Evolutionary conservation across 2,888 invertebrate species (phyloP).

Genomic region (Nephrocerus scutellatus): DNA sequence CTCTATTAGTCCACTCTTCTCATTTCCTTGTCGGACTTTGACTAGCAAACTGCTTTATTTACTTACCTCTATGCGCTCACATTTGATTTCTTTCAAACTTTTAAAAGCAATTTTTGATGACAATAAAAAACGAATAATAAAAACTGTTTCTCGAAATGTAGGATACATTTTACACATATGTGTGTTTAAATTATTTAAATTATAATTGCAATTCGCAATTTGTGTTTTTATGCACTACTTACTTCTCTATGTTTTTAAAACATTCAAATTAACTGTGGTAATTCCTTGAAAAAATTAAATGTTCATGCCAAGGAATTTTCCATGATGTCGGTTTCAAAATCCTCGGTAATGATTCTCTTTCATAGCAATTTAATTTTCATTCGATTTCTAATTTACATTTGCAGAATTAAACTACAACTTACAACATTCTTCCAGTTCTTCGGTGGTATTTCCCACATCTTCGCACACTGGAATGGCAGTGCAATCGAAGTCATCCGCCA

Average conservation of each 20-base stretch:
- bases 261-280: constrained; percentile 48
- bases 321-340: constrained; percentile 50
- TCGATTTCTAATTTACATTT: constrained; percentile 37
- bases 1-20: no score
- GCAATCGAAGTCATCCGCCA: constrained; percentile 52
- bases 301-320: constrained; percentile 87
- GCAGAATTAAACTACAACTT: constrained; percentile 48
- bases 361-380: constrained; percentile 29
- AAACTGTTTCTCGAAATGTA: no score
- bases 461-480: constrained; percentile 36
- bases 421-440: constrained; percentile 49
- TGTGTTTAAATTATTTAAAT: no score
- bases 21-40: no score
- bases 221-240: no score
- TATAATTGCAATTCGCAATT: no score
- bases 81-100: no score
- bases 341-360: constrained; percentile 34
- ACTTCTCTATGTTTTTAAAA: background rate
- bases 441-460: constrained; percentile 39
- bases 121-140: no score
- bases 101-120: no score
- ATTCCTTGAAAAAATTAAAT: constrained; percentile 61
- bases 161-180: no score
- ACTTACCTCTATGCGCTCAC: no score
- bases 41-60: no score